phyloP scores from a whole-genome alignment of 2,113 vertebrate genomes.

The Setophaga petechia region DNA sequence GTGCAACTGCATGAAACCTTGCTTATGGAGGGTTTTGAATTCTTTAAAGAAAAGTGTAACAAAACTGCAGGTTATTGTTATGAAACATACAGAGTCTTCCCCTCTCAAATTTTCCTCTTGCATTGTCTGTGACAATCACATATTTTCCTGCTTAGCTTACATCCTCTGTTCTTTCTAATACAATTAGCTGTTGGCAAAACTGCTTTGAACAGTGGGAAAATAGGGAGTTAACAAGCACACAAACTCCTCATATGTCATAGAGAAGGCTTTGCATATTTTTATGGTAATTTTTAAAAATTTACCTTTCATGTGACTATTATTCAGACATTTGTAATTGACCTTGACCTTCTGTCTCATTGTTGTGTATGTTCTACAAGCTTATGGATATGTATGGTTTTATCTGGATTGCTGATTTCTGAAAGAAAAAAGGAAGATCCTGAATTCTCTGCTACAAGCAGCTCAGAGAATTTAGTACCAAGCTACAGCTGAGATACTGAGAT shows the following conservation, averaged over 20 bases:
- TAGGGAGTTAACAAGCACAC: neutral
- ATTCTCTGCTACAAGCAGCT: neutral
- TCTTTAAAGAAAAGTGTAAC: neutral
- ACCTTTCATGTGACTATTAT: neutral
- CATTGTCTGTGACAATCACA: rapidly evolving
- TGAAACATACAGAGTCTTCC: neutral
- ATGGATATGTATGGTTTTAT: neutral
- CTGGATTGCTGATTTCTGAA: neutral
- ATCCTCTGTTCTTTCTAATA: neutral
- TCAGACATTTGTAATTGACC: neutral
- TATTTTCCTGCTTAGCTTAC: neutral
- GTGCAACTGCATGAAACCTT: neutral
- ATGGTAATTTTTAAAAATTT: neutral
- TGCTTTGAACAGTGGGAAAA: neutral
- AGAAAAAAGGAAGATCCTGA: neutral
- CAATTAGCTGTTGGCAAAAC: neutral
- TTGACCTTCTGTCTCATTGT: neutral
- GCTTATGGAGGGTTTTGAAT: neutral
- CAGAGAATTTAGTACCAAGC: neutral
- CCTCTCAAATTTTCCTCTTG: neutral
- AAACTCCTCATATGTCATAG: neutral
- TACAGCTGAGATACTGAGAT: neutral
- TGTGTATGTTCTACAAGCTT: neutral
- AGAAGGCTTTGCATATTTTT: neutral
- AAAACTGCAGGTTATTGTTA: neutral